A percentile compares a stretch with the other conserved stretches of the same genome.
Conservation (phyloP, 1,140 invertebrate genomes). For the Ips typographus region DNA sequence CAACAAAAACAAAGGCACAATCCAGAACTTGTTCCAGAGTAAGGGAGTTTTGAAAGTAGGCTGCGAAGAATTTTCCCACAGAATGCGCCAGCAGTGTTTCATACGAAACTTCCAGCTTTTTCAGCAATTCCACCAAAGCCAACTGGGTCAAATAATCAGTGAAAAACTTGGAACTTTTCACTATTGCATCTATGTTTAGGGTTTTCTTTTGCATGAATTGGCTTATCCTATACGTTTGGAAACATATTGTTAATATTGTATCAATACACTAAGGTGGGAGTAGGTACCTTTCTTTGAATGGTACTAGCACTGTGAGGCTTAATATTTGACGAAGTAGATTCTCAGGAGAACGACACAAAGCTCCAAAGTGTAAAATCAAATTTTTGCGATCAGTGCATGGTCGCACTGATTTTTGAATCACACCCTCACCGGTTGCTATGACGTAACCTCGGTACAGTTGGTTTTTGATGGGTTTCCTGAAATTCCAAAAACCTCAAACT, state of each 20-base stretch:
- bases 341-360: slow-evolving; percentile 86
- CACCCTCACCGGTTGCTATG: slow-evolving; percentile 54
- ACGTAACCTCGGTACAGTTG: slow-evolving; percentile 62
- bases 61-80: slow-evolving; percentile 76
- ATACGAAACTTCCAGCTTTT: slow-evolving; percentile 63
- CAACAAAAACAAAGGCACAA: slow-evolving; percentile 15
- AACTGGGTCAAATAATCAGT: slow-evolving; percentile 66
- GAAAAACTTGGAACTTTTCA: background rate
- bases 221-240: too few relatives aligned
- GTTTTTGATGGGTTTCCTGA: slow-evolving; percentile 56
- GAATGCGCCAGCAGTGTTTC: slow-evolving; percentile 84
- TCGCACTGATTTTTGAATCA: slow-evolving; percentile 60
- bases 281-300: slow-evolving; percentile 67
- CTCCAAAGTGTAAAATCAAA: slow-evolving; percentile 89
- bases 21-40: slow-evolving; percentile 75
- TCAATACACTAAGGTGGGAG: too few relatives aligned
- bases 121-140: slow-evolving; percentile 73
- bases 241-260: too few relatives aligned
- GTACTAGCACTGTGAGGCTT: slow-evolving; percentile 69
- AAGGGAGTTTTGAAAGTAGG: slow-evolving; percentile 80
- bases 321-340: slow-evolving; percentile 66
- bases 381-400: slow-evolving; percentile 58
- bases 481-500: background rate
- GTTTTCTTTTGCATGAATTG: background rate
- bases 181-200: slow-evolving; percentile 48